Percentiles rank a stretch among this genome's conserved stretches.
phyloP scores from a whole-genome alignment of 2,888 invertebrate species.

The Muschampia plurimacula region DNA sequence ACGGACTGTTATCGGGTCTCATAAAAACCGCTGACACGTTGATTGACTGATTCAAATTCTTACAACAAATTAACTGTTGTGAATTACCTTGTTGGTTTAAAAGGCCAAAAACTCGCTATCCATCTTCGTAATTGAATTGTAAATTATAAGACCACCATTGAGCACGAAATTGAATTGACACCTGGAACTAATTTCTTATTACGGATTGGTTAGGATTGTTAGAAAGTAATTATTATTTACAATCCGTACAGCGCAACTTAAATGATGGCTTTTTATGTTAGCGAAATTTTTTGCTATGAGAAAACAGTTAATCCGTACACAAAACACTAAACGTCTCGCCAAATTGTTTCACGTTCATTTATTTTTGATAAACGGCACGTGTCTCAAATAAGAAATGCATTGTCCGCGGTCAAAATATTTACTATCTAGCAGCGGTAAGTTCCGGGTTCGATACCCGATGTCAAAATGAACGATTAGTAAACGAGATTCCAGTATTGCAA shows the following conservation, averaged over 20 bases:
- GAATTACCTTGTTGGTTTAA: slow-evolving; percentile 20
- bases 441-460: slow-evolving; percentile 52
- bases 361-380: slow-evolving; percentile 47
- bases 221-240: not conserved
- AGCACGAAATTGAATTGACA: slow-evolving; percentile 34
- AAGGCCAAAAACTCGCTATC: slow-evolving; percentile 28
- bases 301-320: slow-evolving; percentile 3
- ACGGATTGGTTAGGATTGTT: not conserved
- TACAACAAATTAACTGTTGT: slow-evolving; percentile 21
- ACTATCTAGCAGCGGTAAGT: slow-evolving; percentile 38
- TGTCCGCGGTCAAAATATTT: slow-evolving; percentile 48
- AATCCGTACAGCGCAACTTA: no score
- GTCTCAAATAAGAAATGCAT: slow-evolving; percentile 47
- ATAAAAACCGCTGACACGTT: slow-evolving; percentile 27
- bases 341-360: slow-evolving; percentile 42
- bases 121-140: slow-evolving; percentile 28
- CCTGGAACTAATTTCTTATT: slow-evolving; percentile 13
- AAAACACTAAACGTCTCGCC: slow-evolving; percentile 33
- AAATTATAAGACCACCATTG: slow-evolving; percentile 13
- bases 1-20: slow-evolving; percentile 10
- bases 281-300: not conserved
- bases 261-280: not conserved
- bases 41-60: slow-evolving; percentile 29
- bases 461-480: slow-evolving; percentile 40
- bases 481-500: not conserved